These are phyloP conservation scores for Polymixis flavicincta DNA, from an alignment of 2,888 invertebrate genomes.

Conservation along the genomic window DNA sequence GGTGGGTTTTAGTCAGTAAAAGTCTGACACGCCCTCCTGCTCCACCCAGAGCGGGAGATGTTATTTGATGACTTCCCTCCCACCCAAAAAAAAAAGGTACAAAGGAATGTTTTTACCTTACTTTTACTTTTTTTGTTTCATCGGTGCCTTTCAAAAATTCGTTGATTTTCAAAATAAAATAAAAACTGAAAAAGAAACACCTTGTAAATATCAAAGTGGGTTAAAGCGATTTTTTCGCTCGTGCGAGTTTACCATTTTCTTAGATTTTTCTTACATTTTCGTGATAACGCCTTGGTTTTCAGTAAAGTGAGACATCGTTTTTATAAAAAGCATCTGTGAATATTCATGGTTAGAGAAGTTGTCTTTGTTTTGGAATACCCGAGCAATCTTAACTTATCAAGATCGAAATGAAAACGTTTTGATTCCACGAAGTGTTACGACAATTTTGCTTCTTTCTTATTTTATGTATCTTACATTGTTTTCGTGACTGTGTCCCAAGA, in stretches of 20 bases:
- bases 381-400: background rate
- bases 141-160: background rate
- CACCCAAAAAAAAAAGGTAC: too few species aligned
- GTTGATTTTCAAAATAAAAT: background rate
- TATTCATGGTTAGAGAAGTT: constrained; percentile 19
- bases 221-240: constrained; percentile 25
- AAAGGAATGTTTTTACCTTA: too few species aligned
- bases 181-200: constrained; percentile 4
- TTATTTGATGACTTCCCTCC: too few species aligned
- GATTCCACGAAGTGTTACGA: background rate
- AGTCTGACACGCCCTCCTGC: too few species aligned
- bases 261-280: constrained; percentile 48
- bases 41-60: too few species aligned
- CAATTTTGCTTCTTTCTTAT: background rate
- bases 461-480: background rate
- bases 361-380: constrained; percentile 19
- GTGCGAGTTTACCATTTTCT: constrained; percentile 26
- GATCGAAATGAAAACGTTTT: constrained; percentile 11
- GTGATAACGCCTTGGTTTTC: constrained; percentile 28
- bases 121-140: too few species aligned
- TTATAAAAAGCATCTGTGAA: constrained; percentile 35
- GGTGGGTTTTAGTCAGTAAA: too few species aligned
- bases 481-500: too few species aligned
- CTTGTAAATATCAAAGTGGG: constrained; percentile 55
- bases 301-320: constrained; percentile 35